A percentile compares a stretch with the other conserved stretches of the same genome.
These are phyloP conservation scores for Anas bernieri DNA, from an alignment of 2,797 vertebrate species.

Conservation along the genomic window DNA sequence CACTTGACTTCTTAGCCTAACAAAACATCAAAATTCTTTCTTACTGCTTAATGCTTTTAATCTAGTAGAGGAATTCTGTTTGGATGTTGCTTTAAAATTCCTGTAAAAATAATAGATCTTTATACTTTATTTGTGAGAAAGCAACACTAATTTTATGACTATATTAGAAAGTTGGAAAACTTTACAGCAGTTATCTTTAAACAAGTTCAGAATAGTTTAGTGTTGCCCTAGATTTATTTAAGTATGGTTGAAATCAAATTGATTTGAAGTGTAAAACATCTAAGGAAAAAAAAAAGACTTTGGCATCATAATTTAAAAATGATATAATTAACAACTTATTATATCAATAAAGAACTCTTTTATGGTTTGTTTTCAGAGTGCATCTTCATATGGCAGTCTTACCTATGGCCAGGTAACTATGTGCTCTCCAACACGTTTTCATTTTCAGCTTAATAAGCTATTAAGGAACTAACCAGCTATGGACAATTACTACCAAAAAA, in stretches of 20 bases:
- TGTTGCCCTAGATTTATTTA: not conserved
- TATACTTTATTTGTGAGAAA: not conserved
- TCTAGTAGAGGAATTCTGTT: not conserved
- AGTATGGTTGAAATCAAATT: not conserved
- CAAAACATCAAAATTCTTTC: not conserved
- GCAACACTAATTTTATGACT: not conserved
- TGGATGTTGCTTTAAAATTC: not conserved
- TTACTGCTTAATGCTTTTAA: fast-evolving
- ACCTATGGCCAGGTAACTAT: constrained; percentile 57
- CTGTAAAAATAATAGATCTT: fast-evolving
- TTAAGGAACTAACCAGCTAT: not conserved
- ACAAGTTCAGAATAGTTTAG: not conserved
- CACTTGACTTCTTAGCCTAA: not conserved
- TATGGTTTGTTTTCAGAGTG: constrained; percentile 30
- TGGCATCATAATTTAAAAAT: not conserved
- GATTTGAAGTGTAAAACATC: not conserved
- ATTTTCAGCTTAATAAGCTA: not conserved
- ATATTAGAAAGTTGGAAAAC: not conserved
- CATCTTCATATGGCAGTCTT: not conserved
- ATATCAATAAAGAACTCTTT: not conserved
- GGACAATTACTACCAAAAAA: not conserved
- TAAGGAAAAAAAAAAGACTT: not conserved
- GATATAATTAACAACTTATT: not conserved
- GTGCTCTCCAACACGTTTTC: not conserved
- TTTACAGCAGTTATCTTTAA: not conserved